Evolutionary conservation across 2,113 vertebrate species (phyloP), one percentile per base, ranked within the genome.

Genomic region (Struthidea cinerea): DNA sequence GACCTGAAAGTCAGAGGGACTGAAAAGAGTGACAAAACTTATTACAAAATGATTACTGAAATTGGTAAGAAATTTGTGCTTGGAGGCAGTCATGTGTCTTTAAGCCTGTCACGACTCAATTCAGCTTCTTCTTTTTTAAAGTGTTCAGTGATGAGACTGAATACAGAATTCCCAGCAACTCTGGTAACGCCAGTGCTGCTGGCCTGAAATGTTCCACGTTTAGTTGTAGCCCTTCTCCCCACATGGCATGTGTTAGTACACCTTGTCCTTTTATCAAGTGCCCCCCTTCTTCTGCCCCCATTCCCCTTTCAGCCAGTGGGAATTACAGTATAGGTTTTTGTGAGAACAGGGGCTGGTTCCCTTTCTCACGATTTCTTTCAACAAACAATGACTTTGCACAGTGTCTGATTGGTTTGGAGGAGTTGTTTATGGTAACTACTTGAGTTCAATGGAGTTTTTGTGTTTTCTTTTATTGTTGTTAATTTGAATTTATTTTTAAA

Each of bases 401-500:
- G 47, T 49, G 64, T 41, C 56, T 90, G 85, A 59, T 90, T 65
- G 44, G 27, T 80, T 52, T 79, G 47, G 21, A 18, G n/a, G 30
- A 56, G 27, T 26, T 87, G 76, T 80, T 92, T 90, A 74, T 88
- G 55, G 56, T 83, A 92, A 88, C 56, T 86, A 5, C 37, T 93
- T 63, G 85, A 88, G 60, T 93, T 94, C 75, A 74, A 30, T 1
- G 0, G 71, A 63, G 35, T 2, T 81, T 86, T 70, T 91, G 75
- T 93, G n/a, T 86, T 94, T 96, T 95, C 55, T 90, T 86, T 91
- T 92, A 74, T 88, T 92, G 90, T 94, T 88, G 78, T 24, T 96
- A 74, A 96, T 95, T 94, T 93, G 82, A 90, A 90, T 92, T 84
- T 95, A 86, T 95, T 93, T 97, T 93, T 44, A 90, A 96, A 93